Base-by-base conservation (phyloP, 2,797 vertebrate genomes). In the Hephaestus fuliginosus region DNA sequence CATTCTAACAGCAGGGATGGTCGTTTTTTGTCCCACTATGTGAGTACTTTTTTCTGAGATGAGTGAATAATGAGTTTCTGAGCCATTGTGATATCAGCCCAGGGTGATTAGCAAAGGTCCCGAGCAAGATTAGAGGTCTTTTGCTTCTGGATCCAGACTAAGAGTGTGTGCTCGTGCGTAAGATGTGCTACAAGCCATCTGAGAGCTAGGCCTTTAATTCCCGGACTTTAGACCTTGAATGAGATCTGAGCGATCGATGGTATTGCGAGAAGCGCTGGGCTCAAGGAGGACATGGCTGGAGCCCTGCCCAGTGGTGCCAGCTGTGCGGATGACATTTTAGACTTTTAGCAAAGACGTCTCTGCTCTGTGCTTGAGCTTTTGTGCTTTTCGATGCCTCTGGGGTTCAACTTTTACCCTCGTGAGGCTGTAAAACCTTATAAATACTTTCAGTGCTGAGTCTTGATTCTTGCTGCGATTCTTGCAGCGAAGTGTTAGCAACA, bases 281-380 rank as follows among this genome's bases (percentile, higher is more conserved):
- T 73, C 68, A 52, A 68, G 67, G 36, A 51, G 56, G 20, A 64
- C 25, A 20, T 13, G 28, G 1, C 55, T n/a, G 41, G 70, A 80
- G 8, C 13, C 7, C 8, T 39, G 36, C 36, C 36, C 36, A 39
- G 36, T 39, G 36, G 36, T 39, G 36, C 36, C 36, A 51, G 43
- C 44, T 36, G n/a, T 44, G 8, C 46, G n/a, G 39, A 43, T 64
- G 51, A 73, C 11, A 65, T 66, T 46, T 57, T 7, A 53, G 25
- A 58, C 3, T 56, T 61, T 46, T 18, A 51, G 65, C 48, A 4
- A 57, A 49, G 61, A 48, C 41, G 43, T 69, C 18, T 62, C 5
- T 17, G 28, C 44, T 18, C n/a, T 14, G 11, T 36, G 12, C n/a
- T 48, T 63, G 20, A 78, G 4, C 56, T 71, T 39, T 67, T 57